phyloP scores from a whole-genome alignment of 2,888 invertebrate genomes.

The Chironomus tentans region DNA sequence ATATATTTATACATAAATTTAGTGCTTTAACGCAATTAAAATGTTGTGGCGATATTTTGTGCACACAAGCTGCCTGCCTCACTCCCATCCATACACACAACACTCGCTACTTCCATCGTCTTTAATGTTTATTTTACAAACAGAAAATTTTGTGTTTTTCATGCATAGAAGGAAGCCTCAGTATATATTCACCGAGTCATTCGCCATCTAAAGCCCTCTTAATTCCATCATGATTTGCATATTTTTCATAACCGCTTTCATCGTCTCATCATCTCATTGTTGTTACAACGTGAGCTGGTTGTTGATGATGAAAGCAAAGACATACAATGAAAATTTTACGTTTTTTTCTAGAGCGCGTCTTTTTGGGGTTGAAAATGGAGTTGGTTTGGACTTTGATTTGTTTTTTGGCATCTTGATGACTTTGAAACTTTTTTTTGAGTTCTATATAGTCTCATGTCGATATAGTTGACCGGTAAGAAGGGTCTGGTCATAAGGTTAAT shows the following conservation, averaged over 20 bases:
- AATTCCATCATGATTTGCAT: constrained; percentile 26
- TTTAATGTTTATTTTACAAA: background rate
- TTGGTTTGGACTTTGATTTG: too few species aligned
- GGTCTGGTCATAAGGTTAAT: too few species aligned
- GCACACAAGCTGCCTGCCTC: background rate
- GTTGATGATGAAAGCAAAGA: background rate
- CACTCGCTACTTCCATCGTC: background rate
- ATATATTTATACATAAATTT: too few species aligned
- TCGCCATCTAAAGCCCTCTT: constrained; percentile 8
- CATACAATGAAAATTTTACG: too few species aligned
- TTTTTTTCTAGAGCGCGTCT: too few species aligned
- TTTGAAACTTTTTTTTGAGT: too few species aligned
- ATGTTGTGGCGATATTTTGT: background rate
- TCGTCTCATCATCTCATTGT: constrained; percentile 26
- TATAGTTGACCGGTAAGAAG: too few species aligned
- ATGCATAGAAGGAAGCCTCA: background rate
- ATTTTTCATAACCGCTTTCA: constrained; percentile 25
- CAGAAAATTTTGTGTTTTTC: background rate
- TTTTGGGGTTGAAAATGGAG: too few species aligned
- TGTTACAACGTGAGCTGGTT: constrained; percentile 19
- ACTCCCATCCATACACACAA: background rate
- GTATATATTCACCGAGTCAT: background rate
- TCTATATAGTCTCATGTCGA: too few species aligned
- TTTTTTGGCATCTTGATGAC: too few species aligned
- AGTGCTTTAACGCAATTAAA: constrained; percentile 3